These are phyloP conservation scores for Takifugu rubripes DNA, from an alignment of 2,797 vertebrate species.

Conservation along the genomic window DNA sequence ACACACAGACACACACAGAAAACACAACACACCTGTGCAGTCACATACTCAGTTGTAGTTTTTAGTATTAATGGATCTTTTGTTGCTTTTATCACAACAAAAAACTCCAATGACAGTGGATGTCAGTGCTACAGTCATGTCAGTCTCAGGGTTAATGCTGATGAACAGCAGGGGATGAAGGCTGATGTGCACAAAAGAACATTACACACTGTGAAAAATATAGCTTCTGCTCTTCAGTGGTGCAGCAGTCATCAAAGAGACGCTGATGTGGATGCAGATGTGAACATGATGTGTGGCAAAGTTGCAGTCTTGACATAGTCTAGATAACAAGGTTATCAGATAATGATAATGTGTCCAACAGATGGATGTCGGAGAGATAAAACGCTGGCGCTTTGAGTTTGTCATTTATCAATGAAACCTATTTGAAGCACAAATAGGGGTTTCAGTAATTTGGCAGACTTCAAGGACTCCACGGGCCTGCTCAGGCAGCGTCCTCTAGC, in stretches of 20 bases:
- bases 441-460: constrained; percentile 54
- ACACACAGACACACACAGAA: constrained; percentile 14
- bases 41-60: constrained; percentile 54
- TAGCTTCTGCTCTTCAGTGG: constrained; percentile 17
- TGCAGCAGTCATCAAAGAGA: constrained; percentile 21
- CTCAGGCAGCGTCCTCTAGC: constrained; percentile 4
- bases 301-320: constrained; percentile 25
- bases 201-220: constrained; percentile 29
- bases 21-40: constrained; percentile 14
- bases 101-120: constrained; percentile 41
- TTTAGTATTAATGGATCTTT: constrained; percentile 57
- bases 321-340: constrained; percentile 50
- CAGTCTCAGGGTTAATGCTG: constrained; percentile 59
- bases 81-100: constrained; percentile 54
- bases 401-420: constrained; percentile 56
- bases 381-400: constrained; percentile 38
- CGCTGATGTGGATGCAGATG: constrained; percentile 15
- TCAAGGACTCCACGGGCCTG: constrained; percentile 14
- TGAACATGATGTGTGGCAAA: constrained; percentile 29
- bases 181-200: constrained; percentile 20
- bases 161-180: constrained; percentile 55
- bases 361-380: constrained; percentile 40
- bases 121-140: constrained; percentile 58
- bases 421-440: constrained; percentile 42
- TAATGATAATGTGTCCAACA: constrained; percentile 42